Conservation (phyloP, 2,797 vertebrate genomes). For the Pantherophis vulpinus region DNA sequence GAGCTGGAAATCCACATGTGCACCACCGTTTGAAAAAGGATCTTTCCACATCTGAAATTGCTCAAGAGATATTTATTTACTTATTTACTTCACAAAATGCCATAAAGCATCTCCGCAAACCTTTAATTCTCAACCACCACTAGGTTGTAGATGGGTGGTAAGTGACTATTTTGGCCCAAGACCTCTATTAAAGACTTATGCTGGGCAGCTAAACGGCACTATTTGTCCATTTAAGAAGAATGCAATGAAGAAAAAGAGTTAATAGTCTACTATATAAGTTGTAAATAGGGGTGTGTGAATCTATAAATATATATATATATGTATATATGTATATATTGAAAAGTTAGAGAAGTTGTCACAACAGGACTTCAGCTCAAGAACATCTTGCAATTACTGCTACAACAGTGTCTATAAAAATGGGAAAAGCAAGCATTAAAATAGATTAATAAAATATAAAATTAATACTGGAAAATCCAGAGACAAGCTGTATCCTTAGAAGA, state of each 20-base stretch:
- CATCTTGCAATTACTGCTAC: slow-evolving; percentile 93
- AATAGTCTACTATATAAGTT: slow-evolving; percentile 62
- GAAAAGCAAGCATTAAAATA: slow-evolving; percentile 99
- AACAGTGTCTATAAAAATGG: slow-evolving; percentile 89
- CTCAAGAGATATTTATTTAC: slow-evolving; percentile 55
- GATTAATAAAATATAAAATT: slow-evolving; percentile 94
- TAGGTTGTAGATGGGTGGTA: slow-evolving; percentile 45
- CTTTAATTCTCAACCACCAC: slow-evolving; percentile 58
- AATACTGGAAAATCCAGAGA: slow-evolving; percentile 99
- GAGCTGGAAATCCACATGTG: slow-evolving; percentile 92
- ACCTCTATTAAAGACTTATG: slow-evolving; percentile 65
- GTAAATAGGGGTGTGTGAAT: not conserved
- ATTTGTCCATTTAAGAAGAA: slow-evolving; percentile 64
- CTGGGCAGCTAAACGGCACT: slow-evolving; percentile 62
- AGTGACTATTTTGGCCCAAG: slow-evolving; percentile 64
- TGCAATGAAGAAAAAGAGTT: slow-evolving; percentile 70
- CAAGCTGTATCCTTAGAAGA: slow-evolving; percentile 99
- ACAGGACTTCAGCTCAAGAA: slow-evolving; percentile 99
- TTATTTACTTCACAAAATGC: slow-evolving; percentile 33
- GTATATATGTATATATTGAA: slow-evolving; percentile 52
- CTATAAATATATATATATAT: not conserved
- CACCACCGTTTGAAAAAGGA: slow-evolving; percentile 76
- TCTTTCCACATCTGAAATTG: slow-evolving; percentile 62
- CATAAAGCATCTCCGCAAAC: slow-evolving; percentile 44
- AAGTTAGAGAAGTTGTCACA: slow-evolving; percentile 85